Conservation (phyloP, 1,140 invertebrate genomes). For the Drosophila bocqueti region DNA sequence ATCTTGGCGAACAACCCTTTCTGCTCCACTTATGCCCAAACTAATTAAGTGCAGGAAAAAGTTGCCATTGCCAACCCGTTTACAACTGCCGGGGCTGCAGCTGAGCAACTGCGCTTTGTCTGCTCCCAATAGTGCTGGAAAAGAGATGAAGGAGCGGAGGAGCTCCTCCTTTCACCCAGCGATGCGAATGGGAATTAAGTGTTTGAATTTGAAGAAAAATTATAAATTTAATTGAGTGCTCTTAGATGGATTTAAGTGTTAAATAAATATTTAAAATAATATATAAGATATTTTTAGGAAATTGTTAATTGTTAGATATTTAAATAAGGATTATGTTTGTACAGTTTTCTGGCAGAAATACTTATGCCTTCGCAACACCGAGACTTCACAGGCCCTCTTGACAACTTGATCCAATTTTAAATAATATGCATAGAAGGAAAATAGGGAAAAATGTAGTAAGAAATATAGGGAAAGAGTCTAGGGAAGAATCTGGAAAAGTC, state of each 20-base stretch:
- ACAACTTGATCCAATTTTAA: slow-evolving; percentile 71
- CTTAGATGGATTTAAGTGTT: background rate
- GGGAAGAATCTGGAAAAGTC: background rate
- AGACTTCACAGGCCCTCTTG: background rate
- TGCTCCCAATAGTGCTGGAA: slow-evolving; percentile 21
- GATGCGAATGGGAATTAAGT: background rate
- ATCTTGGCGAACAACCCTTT: slow-evolving; percentile 72
- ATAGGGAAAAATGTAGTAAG: background rate
- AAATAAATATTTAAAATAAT: background rate
- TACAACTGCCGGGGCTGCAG: slow-evolving; percentile 55
- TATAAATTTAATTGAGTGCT: background rate
- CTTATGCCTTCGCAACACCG: too few relatives aligned
- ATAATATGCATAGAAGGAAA: slow-evolving; percentile 23
- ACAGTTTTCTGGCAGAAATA: background rate
- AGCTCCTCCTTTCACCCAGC: background rate
- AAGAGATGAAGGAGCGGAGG: background rate
- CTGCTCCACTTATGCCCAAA: slow-evolving; percentile 83
- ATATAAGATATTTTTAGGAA: background rate
- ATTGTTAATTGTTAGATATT: background rate
- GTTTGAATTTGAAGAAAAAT: background rate
- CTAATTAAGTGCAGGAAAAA: slow-evolving; percentile 84
- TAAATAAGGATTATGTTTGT: background rate
- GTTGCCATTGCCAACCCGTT: slow-evolving; percentile 77
- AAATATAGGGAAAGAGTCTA: too few relatives aligned
- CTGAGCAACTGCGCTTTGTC: slow-evolving; percentile 49